Base-by-base conservation (phyloP, 2,888 invertebrate genomes). In the Meliscaeva auricollis region DNA sequence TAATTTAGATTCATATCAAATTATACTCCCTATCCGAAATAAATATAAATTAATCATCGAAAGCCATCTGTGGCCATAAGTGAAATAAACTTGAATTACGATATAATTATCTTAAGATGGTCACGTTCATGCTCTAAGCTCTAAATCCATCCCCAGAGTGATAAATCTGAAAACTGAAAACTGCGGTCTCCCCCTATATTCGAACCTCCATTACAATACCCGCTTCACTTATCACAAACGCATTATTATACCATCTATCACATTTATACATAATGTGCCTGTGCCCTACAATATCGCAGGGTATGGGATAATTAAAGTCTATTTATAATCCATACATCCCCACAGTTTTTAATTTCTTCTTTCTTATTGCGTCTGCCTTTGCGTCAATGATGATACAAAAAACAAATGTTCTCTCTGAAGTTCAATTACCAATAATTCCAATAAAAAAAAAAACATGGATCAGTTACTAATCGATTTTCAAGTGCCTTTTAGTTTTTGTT, bases 161-260 rank as follows among this genome's bases (percentile, higher is more conserved):
- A 64, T 46, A 64, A 46, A 64, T 64, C 26, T 15, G 22, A 46
- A 64, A 22, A 60, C 26, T 15, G 22, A 46, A 64, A 22, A 60
- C 22, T 41, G 4, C 26, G 11, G 0, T 32, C 17, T 46, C 46
- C 64, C 64, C 17, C 26, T n/a, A n/a, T n/a, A 44, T 26, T 62
- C 4, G 30, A 64, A 64, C 44, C 26, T 73, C 46, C 15, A 62
- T 54, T 17, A 56, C n/a, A 54, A 44, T 48, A 58, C 78, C 83
- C 83, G 58, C 69, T 52, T 83, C 64, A 83, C 62, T 78, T 69
- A 83, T 78, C 75, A 81, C 62, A 75, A 38, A 64, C 74, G 69
- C 69, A 56, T 41, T 64, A 50, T 56, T 56, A 70, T 44, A 56
- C 74, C 62, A 69, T 80, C 62, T 54, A 80, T 69, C 46, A 52